phyloP scores from a whole-genome alignment of 1,140 invertebrate genomes.

The Drosophila melanogaster region Release_6_plus_ISO1_MT NT_033777.3:30432501-30433000 shows the following conservation, averaged over 20 bases:
- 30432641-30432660: slow-evolving; percentile 80
- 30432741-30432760: slow-evolving; percentile 63
- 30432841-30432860: slow-evolving; percentile 54
- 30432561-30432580: slow-evolving; percentile 84
- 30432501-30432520: slow-evolving; percentile 45
- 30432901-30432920: slow-evolving; percentile 47
- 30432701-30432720: slow-evolving; percentile 84
- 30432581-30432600: slow-evolving; percentile 85
- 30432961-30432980: slow-evolving; percentile 87
- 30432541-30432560: slow-evolving; percentile 43
- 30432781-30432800: slow-evolving; percentile 62
- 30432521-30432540: slow-evolving; percentile 68
- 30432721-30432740: slow-evolving; percentile 84
- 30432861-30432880: slow-evolving; percentile 29
- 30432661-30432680: slow-evolving; percentile 84
- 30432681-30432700: slow-evolving; percentile 59
- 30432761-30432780: slow-evolving; percentile 63
- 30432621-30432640: slow-evolving; percentile 62
- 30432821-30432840: slow-evolving; percentile 58
- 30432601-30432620: slow-evolving; percentile 78
- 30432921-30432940: slow-evolving; percentile 90
- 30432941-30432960: slow-evolving; percentile 93
- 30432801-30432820: slow-evolving; percentile 67
- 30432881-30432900: slow-evolving; percentile 52
- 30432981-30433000: slow-evolving; percentile 89